These are phyloP conservation scores for Phragmatobia fuliginosa DNA, from an alignment of 2,888 invertebrate genomes.

Conservation along the genomic window DNA sequence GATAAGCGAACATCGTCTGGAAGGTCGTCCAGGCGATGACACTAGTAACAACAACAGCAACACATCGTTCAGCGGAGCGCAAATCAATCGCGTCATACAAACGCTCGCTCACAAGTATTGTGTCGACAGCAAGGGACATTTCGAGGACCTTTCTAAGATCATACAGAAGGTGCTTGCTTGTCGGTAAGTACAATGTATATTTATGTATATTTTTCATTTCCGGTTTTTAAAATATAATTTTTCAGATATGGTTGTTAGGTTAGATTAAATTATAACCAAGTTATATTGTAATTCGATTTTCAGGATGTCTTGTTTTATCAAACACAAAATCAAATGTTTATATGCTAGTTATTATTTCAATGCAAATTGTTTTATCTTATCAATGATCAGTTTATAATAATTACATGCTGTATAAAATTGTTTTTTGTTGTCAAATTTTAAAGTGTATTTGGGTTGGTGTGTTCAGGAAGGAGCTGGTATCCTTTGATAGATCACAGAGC, in stretches of 20 bases:
- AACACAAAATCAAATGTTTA: too few relatives aligned
- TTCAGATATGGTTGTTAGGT: too few relatives aligned
- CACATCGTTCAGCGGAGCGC: constrained; percentile 86
- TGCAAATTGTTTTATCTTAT: background rate
- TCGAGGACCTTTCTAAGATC: constrained; percentile 97
- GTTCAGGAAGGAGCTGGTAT: constrained; percentile 92
- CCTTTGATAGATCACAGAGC: constrained; percentile 95
- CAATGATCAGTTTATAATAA: background rate
- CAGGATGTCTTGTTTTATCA: too few relatives aligned
- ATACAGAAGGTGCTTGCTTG: constrained; percentile 97
- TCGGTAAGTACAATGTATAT: constrained; percentile 73
- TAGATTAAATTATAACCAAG: too few relatives aligned
- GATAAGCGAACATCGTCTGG: constrained; percentile 94
- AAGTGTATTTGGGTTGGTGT: constrained; percentile 14
- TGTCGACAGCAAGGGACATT: constrained; percentile 96
- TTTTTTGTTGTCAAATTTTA: too few relatives aligned
- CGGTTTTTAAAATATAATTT: too few relatives aligned
- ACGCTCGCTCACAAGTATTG: constrained; percentile 98
- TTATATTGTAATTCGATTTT: too few relatives aligned
- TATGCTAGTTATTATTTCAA: background rate
- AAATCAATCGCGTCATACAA: constrained; percentile 97
- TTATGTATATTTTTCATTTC: too few relatives aligned
- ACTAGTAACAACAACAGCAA: constrained; percentile 80
- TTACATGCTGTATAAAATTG: too few relatives aligned
- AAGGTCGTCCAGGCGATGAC: constrained; percentile 87